Evolutionary conservation across 2,888 invertebrate species (phyloP).

Genomic region (Ochropleura leucogaster): DNA sequence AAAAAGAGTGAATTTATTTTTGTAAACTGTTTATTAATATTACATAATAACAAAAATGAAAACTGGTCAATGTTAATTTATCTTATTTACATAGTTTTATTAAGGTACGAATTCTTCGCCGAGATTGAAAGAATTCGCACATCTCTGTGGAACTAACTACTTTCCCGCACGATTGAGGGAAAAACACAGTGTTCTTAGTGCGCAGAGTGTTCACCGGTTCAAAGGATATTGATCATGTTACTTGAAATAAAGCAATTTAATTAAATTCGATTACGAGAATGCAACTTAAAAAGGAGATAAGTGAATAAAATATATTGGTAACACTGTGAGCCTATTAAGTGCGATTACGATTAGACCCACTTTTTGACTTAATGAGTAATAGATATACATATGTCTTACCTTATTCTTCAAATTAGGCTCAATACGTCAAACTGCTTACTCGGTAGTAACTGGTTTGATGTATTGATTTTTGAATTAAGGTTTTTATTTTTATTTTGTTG

Average conservation of each 20-base stretch:
- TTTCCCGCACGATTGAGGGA: not conserved
- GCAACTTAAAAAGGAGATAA: not conserved
- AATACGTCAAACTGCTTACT: not conserved
- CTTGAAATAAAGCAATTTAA: too few relatives aligned
- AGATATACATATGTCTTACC: not conserved
- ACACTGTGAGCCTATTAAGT: not conserved
- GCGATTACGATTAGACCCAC: not conserved
- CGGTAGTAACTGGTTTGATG: too few relatives aligned
- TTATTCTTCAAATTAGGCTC: not conserved
- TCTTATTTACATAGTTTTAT: not conserved
- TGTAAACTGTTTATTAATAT: not conserved
- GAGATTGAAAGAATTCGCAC: not conserved
- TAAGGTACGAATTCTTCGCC: not conserved
- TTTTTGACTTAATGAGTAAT: not conserved
- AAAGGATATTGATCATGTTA: too few relatives aligned
- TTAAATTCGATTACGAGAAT: not conserved
- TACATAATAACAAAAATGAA: not conserved
- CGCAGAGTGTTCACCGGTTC: too few relatives aligned
- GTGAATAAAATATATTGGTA: not conserved
- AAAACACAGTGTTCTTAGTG: too few relatives aligned
- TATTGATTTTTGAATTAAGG: not conserved
- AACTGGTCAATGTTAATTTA: not conserved
- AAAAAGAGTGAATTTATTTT: constrained; percentile 6
- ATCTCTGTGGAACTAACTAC: not conserved
- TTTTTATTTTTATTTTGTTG: not conserved